A percentile compares a stretch with the other conserved stretches of the same genome.
These are phyloP conservation scores for Helleia helle DNA, from an alignment of 2,888 invertebrate genomes.

Conservation along the genomic window DNA sequence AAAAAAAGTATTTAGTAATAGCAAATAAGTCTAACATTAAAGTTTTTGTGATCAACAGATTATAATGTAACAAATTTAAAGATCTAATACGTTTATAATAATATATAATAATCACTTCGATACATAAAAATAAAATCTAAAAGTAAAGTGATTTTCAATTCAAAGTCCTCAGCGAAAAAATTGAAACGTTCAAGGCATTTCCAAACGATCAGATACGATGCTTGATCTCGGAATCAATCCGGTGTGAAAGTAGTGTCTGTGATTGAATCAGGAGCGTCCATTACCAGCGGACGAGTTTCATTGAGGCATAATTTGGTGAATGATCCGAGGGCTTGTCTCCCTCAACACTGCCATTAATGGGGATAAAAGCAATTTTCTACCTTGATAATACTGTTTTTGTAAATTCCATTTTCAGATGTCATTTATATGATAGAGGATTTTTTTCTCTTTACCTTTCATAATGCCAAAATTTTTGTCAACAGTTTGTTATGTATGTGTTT, in stretches of 20 bases:
- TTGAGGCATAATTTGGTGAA: slow-evolving; percentile 40
- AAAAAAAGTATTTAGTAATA: too few relatives aligned
- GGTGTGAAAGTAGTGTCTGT: slow-evolving; percentile 43
- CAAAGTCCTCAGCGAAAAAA: not conserved
- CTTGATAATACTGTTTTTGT: slow-evolving; percentile 7
- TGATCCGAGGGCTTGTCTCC: slow-evolving; percentile 26
- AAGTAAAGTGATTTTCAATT: not conserved
- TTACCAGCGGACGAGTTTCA: slow-evolving; percentile 44
- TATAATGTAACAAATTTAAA: too few relatives aligned
- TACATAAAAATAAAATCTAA: too few relatives aligned
- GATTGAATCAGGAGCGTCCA: slow-evolving; percentile 53
- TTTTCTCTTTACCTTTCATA: too few relatives aligned
- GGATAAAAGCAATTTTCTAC: slow-evolving; percentile 7
- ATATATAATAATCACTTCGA: too few relatives aligned
- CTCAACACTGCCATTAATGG: slow-evolving; percentile 2
- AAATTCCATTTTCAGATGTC: not conserved
- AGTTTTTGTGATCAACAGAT: too few relatives aligned
- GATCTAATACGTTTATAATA: too few relatives aligned
- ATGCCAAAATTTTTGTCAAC: too few relatives aligned
- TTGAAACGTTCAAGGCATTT: not conserved
- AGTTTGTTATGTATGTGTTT: too few relatives aligned
- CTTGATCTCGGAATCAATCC: slow-evolving; percentile 42
- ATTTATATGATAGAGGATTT: too few relatives aligned
- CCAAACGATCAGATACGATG: slow-evolving; percentile 17
- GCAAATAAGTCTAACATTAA: too few relatives aligned